phyloP scores from a whole-genome alignment of 2,888 invertebrate species.

The Linnaemya tessellans region DNA sequence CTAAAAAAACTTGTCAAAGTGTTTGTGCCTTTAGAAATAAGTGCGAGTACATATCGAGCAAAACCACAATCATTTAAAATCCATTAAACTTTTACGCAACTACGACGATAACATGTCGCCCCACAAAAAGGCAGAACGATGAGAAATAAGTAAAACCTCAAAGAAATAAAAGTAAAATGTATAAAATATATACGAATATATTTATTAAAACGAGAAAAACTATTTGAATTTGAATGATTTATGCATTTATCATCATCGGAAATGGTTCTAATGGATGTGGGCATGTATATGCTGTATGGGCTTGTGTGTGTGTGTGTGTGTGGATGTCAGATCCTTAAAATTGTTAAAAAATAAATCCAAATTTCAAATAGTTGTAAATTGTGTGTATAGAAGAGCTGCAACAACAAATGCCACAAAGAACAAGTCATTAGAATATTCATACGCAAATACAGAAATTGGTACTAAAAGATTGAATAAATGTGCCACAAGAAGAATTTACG shows the following conservation, averaged over 20 bases:
- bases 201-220: slow-evolving; percentile 39
- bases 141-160: slow-evolving; percentile 68
- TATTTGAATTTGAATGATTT: slow-evolving; percentile 68
- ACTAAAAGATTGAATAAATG: slow-evolving; percentile 20
- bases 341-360: slow-evolving; percentile 31
- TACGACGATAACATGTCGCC: slow-evolving; percentile 28
- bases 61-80: slow-evolving; percentile 70
- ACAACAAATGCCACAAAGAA: slow-evolving; percentile 3
- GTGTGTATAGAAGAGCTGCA: slow-evolving; percentile 3
- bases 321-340: slow-evolving; percentile 33
- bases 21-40: not conserved
- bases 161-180: slow-evolving; percentile 60
- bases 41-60: slow-evolving; percentile 20
- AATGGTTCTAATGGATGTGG: slow-evolving; percentile 56
- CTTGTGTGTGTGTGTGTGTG: not conserved
- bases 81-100: slow-evolving; percentile 69
- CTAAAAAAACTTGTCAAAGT: not conserved
- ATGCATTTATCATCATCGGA: slow-evolving; percentile 70
- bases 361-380: slow-evolving; percentile 52
- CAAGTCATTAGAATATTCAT: slow-evolving; percentile 27
- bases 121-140: slow-evolving; percentile 35
- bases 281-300: not conserved
- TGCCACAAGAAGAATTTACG: not conserved
- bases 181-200: slow-evolving; percentile 17
- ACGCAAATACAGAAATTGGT: not conserved